Evolutionary conservation across 2,888 invertebrate genomes (phyloP).

Genomic region (Synanthedon myopaeformis): DNA sequence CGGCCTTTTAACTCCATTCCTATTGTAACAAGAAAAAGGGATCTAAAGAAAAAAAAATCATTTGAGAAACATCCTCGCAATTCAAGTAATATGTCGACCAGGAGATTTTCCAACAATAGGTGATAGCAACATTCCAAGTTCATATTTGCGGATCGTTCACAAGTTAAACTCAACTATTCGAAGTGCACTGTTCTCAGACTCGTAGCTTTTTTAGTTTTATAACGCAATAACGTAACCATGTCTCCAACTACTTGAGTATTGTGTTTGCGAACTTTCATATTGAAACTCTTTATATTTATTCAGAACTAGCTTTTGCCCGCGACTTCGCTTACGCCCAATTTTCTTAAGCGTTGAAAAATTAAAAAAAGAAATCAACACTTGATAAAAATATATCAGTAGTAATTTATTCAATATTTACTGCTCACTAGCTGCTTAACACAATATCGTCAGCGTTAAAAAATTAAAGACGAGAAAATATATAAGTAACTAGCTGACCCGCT

Average conservation of each 20-base stretch:
- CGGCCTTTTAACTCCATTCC: no score
- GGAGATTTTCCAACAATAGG: slow-evolving; percentile 11
- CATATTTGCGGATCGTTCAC: slow-evolving; percentile 24
- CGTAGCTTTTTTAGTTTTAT: slow-evolving; percentile 39
- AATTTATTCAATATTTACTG: no score
- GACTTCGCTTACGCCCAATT: no score
- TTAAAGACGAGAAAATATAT: no score
- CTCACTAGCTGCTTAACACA: no score
- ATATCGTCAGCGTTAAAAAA: no score
- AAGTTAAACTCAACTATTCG: slow-evolving; percentile 36
- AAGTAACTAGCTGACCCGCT: no score
- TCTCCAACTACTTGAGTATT: slow-evolving; percentile 15
- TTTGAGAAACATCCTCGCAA: slow-evolving; percentile 1
- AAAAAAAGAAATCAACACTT: no score
- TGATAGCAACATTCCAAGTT: slow-evolving; percentile 9
- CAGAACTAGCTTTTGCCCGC: no score
- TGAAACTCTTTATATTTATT: neutral
- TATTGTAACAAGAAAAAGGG: no score
- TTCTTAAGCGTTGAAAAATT: no score
- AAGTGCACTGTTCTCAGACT: slow-evolving; percentile 30
- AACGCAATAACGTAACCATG: slow-evolving; percentile 42
- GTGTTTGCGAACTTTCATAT: neutral
- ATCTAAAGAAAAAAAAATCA: neutral
- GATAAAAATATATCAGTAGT: no score
- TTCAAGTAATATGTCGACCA: slow-evolving; percentile 6